These are phyloP conservation scores for Macrotis lagotis DNA, from an alignment of 2,113 vertebrate species.

Conservation along the genomic window DNA sequence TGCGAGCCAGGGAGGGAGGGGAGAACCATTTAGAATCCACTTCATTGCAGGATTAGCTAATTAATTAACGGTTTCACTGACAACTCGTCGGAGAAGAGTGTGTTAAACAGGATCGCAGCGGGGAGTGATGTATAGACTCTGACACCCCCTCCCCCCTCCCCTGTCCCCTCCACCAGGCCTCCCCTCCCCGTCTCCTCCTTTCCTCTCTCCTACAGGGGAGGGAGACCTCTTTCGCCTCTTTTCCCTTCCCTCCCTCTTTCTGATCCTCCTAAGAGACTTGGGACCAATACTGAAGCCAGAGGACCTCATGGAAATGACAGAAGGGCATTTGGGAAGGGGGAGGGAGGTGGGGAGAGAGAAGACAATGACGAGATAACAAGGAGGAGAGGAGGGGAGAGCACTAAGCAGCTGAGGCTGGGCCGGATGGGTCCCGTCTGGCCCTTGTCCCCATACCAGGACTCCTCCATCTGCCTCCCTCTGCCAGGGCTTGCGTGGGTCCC, in stretches of 20 bases:
- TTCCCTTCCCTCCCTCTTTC: neutral
- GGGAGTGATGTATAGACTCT: constrained; percentile 95
- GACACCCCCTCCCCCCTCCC: constrained; percentile 80
- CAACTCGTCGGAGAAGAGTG: constrained; percentile 95
- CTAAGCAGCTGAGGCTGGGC: constrained; percentile 73
- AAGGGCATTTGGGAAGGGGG: constrained; percentile 69
- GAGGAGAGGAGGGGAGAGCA: constrained; percentile 37
- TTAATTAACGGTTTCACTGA: constrained; percentile 99
- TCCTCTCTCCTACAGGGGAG: neutral
- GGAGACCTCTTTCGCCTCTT: neutral
- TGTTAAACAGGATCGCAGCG: constrained; percentile 95
- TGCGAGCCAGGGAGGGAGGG: constrained; percentile 86
- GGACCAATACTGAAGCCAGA: constrained; percentile 9
- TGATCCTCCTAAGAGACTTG: constrained; percentile 16
- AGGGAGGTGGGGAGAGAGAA: constrained; percentile 31
- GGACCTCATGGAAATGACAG: constrained; percentile 70
- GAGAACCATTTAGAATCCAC: constrained; percentile 97
- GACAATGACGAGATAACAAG: constrained; percentile 72
- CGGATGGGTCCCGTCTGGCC: constrained; percentile 67
- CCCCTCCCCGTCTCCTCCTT: constrained; percentile 48
- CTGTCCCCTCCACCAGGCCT: constrained; percentile 62
- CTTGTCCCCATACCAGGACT: constrained; percentile 71
- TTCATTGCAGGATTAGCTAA: constrained; percentile 99
- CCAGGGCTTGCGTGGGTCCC: neutral
- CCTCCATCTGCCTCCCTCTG: constrained; percentile 81